A percentile compares a stretch with the other conserved stretches of the same genome.
Conservation (phyloP, 2,888 invertebrate species). For the Polyploca ridens region DNA sequence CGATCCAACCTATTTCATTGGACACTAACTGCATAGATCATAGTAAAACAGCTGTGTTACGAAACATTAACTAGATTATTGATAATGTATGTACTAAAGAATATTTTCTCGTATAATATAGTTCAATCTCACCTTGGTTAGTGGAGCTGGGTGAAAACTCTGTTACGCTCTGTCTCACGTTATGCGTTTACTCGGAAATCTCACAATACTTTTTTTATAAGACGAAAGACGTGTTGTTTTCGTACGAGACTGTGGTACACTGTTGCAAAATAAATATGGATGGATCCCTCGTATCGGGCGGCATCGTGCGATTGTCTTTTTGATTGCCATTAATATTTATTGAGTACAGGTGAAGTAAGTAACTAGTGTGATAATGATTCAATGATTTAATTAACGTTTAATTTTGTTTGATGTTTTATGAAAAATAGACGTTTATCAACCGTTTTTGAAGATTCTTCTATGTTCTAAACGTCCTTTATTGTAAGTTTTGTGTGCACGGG, state of each 20-base stretch:
- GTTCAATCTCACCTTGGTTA: slow-evolving; percentile 14
- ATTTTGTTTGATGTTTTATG: no score
- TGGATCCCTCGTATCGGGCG: slow-evolving; percentile 5
- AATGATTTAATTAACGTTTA: neutral
- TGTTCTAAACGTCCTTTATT: no score
- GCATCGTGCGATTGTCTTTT: neutral
- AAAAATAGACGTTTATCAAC: no score
- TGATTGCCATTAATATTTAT: neutral
- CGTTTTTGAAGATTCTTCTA: no score
- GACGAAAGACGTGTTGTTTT: slow-evolving; percentile 17
- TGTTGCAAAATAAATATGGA: slow-evolving; percentile 13
- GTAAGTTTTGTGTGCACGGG: no score
- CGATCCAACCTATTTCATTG: neutral
- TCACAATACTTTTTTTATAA: slow-evolving; percentile 6
- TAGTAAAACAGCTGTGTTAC: slow-evolving; percentile 3
- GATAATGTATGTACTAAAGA: neutral
- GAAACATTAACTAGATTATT: neutral
- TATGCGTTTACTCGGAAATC: neutral
- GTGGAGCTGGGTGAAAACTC: slow-evolving; percentile 19
- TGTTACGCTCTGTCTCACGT: slow-evolving; percentile 12
- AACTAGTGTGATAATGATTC: neutral
- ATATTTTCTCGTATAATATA: neutral
- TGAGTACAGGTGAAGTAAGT: neutral
- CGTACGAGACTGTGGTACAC: slow-evolving; percentile 16
- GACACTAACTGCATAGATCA: neutral